Percentiles rank a stretch among this genome's conserved stretches.
These are phyloP conservation scores for Helogale parvula DNA, from an alignment of 2,113 vertebrate genomes.

Conservation along the genomic window DNA sequence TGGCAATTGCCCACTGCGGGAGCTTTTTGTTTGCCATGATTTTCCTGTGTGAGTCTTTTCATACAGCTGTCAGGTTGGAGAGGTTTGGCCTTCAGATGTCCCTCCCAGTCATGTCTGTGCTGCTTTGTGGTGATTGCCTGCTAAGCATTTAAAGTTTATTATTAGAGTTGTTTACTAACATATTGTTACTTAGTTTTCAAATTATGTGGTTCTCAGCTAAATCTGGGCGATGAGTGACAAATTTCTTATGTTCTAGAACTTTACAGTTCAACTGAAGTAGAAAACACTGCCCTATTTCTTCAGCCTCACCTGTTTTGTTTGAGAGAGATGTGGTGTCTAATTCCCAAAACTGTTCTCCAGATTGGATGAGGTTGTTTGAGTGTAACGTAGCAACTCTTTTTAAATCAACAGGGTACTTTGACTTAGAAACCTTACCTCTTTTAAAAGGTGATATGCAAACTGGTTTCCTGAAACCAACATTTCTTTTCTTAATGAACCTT, in stretches of 20 bases:
- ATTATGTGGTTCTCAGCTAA: not conserved
- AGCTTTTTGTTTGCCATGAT: not conserved
- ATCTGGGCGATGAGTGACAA: not conserved
- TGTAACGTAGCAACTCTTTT: conserved; percentile 62
- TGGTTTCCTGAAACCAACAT: conserved; percentile 58
- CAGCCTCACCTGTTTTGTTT: conserved; percentile 33
- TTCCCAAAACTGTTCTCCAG: conserved; percentile 54
- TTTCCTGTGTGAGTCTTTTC: not conserved
- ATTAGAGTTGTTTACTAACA: conserved; percentile 45
- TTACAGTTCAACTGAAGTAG: conserved; percentile 30
- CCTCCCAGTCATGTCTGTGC: not conserved
- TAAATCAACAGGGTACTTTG: conserved; percentile 47
- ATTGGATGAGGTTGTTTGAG: conserved; percentile 39
- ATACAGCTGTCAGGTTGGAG: not conserved
- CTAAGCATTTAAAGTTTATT: conserved; percentile 29
- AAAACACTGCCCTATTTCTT: conserved; percentile 53
- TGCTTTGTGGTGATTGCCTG: not conserved
- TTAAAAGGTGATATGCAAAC: conserved; percentile 55
- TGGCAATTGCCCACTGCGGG: not conserved
- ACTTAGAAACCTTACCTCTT: conserved; percentile 52
- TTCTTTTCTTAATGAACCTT: conserved; percentile 56
- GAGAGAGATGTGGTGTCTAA: conserved; percentile 48
- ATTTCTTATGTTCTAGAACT: conserved; percentile 35
- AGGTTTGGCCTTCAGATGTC: not conserved
- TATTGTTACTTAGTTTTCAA: conserved; percentile 36